Evolutionary conservation across 2,797 vertebrate genomes (phyloP), one percentile per base, ranked within the genome.

Genomic region (Chelidonichthys spinosus): DNA sequence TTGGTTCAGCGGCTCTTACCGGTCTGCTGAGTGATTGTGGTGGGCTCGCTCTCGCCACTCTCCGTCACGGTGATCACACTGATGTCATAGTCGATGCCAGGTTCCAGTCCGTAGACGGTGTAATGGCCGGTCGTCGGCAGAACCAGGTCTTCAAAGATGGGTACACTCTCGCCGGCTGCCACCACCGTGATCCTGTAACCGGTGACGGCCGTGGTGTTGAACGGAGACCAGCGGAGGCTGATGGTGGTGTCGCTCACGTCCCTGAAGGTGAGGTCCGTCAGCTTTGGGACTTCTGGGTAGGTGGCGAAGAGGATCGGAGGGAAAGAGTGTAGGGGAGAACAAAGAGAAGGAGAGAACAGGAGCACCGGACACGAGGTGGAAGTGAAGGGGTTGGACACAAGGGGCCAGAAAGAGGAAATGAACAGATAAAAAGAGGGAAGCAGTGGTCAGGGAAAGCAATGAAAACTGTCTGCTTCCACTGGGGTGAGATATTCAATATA

Each of bases 11-110:
- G 33, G 3, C 2, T 92, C 96, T 97, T 95, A 99, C 98, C 97
- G 71, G 97, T 99, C 92, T 98, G 97, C 67, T 99, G 98, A 74
- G 96, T 98, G 93, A 98, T 73, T 13, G 94, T 97, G 82, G 95
- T 96, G 84, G 98, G 96, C 90, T 95, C 94, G 74, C 98, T 98
- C 95, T 98, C 95, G 90, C 97, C 98, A 9, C 95, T 97, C 92
- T 97, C 97, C 75, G 97, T 96, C 88, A 99, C 93, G 6, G 98
- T 98, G 94, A 95, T 96, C 85, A 99, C 94, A 74, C 96, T 98
- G 85, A 99, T 96, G 95, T 99, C 96, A 78, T 99, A 99, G 95
- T 97, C 97, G 91, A 99, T 97, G 74, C 98, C 98, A 0, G 98
- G 98, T 81, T 99, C 97, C 95, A 99, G 91, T 76, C 98, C 98